These are phyloP conservation scores for Archaeoteleia sp. DNA, from an alignment of 2,888 invertebrate genomes.

Conservation along the genomic window DNA sequence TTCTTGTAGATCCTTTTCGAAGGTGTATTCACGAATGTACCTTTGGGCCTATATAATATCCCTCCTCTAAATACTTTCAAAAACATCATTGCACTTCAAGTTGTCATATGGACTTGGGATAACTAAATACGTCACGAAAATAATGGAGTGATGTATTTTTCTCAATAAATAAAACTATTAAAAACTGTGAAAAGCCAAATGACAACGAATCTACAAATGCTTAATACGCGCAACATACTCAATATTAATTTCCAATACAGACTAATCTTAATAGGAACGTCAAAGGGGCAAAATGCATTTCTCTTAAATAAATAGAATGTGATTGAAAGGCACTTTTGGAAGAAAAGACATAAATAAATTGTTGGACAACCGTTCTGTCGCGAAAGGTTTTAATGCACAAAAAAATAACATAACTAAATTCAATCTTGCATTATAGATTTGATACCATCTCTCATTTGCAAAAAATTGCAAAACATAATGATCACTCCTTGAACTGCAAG, in stretches of 20 bases:
- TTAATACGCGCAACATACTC: constrained; percentile 23
- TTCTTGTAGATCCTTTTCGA: constrained; percentile 12
- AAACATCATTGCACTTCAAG: no score
- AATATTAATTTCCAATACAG: constrained; percentile 22
- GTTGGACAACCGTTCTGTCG: not conserved
- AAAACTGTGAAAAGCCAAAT: constrained; percentile 30
- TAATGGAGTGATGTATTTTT: constrained; percentile 1
- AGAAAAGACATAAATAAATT: constrained; percentile 8
- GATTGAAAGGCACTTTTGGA: constrained; percentile 18
- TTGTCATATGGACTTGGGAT: no score
- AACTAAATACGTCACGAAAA: not conserved
- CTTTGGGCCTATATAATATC: no score
- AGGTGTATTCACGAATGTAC: constrained; percentile 20
- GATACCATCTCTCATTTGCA: no score
- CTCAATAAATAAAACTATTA: constrained; percentile 26
- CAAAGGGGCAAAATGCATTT: constrained; percentile 25
- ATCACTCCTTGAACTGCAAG: no score
- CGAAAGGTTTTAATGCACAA: not conserved
- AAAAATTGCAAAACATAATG: no score
- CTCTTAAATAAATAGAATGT: constrained; percentile 12
- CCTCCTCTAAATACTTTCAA: no score
- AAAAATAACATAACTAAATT: no score
- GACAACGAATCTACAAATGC: constrained; percentile 27
- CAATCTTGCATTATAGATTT: no score
- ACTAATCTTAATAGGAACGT: constrained; percentile 41